These are phyloP conservation scores for Harmothoe impar DNA, from an alignment of 2,888 invertebrate genomes.

Conservation along the genomic window DNA sequence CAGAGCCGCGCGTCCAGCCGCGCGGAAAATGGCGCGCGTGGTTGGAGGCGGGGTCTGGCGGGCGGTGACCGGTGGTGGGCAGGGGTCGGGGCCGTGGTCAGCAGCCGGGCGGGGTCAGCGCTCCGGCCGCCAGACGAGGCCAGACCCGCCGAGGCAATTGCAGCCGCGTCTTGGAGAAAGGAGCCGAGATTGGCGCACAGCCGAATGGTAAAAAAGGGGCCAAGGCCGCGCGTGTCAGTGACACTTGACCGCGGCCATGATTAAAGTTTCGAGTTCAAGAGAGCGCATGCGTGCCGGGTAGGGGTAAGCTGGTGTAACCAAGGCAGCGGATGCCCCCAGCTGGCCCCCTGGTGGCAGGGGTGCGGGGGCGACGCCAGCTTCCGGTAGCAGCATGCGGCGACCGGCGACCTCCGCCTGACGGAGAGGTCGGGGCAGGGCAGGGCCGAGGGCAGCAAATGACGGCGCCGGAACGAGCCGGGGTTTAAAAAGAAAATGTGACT, in stretches of 20 bases:
- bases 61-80: slow-evolving; percentile 39
- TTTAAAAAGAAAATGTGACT: background rate
- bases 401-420: slow-evolving; percentile 1
- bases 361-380: background rate
- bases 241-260: slow-evolving; percentile 58
- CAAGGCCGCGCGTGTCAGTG: slow-evolving; percentile 44
- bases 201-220: background rate
- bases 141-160: slow-evolving; percentile 49
- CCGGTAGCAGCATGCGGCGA: background rate
- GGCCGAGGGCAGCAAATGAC: slow-evolving; percentile 26
- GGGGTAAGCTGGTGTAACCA: slow-evolving; percentile 53
- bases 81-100: background rate
- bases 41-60: background rate
- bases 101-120: slow-evolving; percentile 35
- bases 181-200: slow-evolving; percentile 33
- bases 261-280: slow-evolving; percentile 57
- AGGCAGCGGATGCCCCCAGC: slow-evolving; percentile 24
- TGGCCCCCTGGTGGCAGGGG: slow-evolving; percentile 4
- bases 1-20: slow-evolving; percentile 23
- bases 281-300: slow-evolving; percentile 41
- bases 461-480: background rate
- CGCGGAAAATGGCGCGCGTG: slow-evolving; percentile 5
- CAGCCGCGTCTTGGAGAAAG: slow-evolving; percentile 40
- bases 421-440: slow-evolving; percentile 23
- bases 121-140: slow-evolving; percentile 19